phyloP scores from a whole-genome alignment of 2,888 invertebrate genomes.

The Dryadula phaetusa region DNA sequence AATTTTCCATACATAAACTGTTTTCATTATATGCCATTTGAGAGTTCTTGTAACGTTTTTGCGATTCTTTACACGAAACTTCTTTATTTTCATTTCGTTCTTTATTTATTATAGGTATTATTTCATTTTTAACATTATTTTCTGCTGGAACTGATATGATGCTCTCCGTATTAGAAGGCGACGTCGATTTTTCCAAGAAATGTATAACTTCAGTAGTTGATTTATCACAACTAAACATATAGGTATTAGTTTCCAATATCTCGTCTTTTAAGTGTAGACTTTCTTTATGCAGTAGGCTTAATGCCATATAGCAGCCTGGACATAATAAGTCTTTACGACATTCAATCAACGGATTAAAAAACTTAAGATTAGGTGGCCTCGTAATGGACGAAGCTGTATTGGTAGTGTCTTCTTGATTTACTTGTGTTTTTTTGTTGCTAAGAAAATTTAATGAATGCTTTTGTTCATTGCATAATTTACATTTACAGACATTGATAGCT shows the following conservation, averaged over 20 bases:
- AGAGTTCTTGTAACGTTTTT: constrained; percentile 15
- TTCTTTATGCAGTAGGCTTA: constrained; percentile 54
- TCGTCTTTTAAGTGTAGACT: constrained; percentile 62
- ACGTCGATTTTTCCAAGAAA: constrained; percentile 54
- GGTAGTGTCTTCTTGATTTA: background rate
- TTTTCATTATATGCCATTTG: constrained; percentile 38
- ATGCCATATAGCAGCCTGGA: constrained; percentile 59
- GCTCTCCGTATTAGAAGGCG: constrained; percentile 48
- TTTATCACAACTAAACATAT: constrained; percentile 55
- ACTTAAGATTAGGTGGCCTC: background rate
- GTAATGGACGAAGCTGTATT: constrained; percentile 6
- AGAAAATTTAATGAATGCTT: constrained; percentile 10
- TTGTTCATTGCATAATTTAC: constrained; percentile 44
- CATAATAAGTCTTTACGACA: constrained; percentile 52
- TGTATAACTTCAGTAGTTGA: constrained; percentile 50
- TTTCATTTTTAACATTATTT: constrained; percentile 17
- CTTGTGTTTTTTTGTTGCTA: constrained; percentile 33
- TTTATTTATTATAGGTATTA: background rate
- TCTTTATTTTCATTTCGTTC: background rate
- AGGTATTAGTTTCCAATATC: constrained; percentile 55
- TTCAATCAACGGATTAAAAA: constrained; percentile 22
- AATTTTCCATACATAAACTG: constrained; percentile 61
- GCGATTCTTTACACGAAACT: constrained; percentile 51
- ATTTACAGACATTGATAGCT: constrained; percentile 61
- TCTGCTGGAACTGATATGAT: constrained; percentile 23